Percentiles rank a stretch among this genome's conserved stretches.
phyloP scores from a whole-genome alignment of 2,797 vertebrate species.

The Sylvia borin region DNA sequence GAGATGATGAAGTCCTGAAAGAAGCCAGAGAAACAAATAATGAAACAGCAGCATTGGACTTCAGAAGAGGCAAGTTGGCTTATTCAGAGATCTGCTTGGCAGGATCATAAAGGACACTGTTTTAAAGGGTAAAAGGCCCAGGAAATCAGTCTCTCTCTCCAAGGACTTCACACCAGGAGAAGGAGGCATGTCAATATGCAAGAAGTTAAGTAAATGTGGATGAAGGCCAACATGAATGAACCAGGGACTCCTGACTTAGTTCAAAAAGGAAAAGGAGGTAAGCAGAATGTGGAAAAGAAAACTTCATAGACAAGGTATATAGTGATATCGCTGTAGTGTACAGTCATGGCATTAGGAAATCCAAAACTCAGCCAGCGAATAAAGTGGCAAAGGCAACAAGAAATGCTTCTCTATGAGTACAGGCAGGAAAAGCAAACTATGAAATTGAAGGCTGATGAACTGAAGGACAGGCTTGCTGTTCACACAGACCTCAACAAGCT shows the following conservation, averaged over 20 bases:
- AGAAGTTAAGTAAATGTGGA: background rate
- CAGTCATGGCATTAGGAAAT: background rate
- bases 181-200: background rate
- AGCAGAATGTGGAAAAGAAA: background rate
- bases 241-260: background rate
- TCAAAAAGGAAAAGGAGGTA: background rate
- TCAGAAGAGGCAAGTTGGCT: background rate
- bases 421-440: background rate
- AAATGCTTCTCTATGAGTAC: background rate
- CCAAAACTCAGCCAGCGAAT: background rate
- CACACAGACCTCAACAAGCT: rapidly evolving
- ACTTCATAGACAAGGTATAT: rapidly evolving
- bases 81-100: background rate
- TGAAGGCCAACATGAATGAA: background rate
- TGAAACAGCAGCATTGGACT: background rate
- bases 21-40: background rate
- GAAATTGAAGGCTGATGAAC: background rate
- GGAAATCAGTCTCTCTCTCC: background rate
- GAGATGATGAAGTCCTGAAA: background rate
- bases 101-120: background rate
- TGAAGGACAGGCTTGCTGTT: background rate
- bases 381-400: background rate
- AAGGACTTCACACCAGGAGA: background rate
- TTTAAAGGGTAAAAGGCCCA: background rate
- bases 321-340: background rate